Evolutionary conservation across 2,113 vertebrate species (phyloP).

Genomic region (Passer domesticus): DNA sequence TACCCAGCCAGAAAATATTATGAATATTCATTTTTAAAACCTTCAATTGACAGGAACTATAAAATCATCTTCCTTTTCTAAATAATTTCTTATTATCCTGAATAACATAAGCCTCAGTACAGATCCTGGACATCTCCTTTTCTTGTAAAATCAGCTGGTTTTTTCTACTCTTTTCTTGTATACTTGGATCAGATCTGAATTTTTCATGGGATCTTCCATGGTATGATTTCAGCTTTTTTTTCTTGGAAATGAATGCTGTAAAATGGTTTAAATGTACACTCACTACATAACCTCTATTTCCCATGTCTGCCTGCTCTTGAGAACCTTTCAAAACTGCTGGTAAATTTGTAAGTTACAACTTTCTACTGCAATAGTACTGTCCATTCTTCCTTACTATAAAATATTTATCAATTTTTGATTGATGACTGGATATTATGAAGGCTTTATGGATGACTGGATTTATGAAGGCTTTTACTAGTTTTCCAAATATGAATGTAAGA

Average conservation of each 20-base stretch:
- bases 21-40: slow-evolving; percentile 10
- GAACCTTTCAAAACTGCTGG: not conserved
- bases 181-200: not conserved
- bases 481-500: not conserved
- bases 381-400: not conserved
- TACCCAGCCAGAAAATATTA: not conserved
- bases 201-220: not conserved
- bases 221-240: not conserved
- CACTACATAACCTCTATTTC: not conserved
- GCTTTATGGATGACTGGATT: not conserved
- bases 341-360: not conserved
- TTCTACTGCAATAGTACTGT: not conserved
- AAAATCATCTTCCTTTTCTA: not conserved
- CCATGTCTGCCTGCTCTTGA: not conserved
- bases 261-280: not conserved
- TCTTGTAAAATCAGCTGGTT: not conserved
- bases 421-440: not conserved
- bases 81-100: not conserved
- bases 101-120: not conserved
- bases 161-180: not conserved
- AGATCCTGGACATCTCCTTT: not conserved
- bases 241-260: not conserved
- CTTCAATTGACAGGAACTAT: not conserved
- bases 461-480: not conserved
- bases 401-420: not conserved